Evolutionary conservation across 2,888 invertebrate species (phyloP).

Genomic region (Xylota segnis): DNA sequence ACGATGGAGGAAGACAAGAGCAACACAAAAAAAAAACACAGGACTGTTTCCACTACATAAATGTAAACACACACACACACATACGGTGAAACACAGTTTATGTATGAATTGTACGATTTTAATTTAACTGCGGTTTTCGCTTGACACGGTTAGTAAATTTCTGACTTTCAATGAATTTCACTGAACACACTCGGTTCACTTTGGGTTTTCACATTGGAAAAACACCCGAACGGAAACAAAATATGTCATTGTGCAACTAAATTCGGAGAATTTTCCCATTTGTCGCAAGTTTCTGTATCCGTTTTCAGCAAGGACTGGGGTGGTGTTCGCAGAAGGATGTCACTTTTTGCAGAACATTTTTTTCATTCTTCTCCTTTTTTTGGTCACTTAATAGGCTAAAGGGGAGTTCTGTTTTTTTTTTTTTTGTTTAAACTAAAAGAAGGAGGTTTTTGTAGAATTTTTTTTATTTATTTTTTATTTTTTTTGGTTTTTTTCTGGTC

Average conservation of each 20-base stretch:
- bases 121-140: constrained; percentile 53
- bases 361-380: constrained; percentile 39
- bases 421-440: constrained; percentile 9
- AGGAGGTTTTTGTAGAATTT: constrained; percentile 5
- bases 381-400: constrained; percentile 9
- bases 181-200: constrained; percentile 39
- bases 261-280: constrained; percentile 35
- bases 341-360: constrained; percentile 38
- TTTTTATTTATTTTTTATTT: constrained; percentile 9
- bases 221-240: constrained; percentile 55
- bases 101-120: neutral
- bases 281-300: constrained; percentile 74
- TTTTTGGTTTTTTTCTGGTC: constrained; percentile 25
- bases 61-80: constrained; percentile 6
- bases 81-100: neutral
- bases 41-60: constrained; percentile 20
- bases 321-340: constrained; percentile 58
- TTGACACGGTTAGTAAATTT: constrained; percentile 47
- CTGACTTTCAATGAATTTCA: constrained; percentile 30
- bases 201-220: constrained; percentile 11
- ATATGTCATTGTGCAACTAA: constrained; percentile 70
- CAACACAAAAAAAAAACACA: constrained; percentile 3
- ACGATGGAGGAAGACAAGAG: constrained; percentile 25
- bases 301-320: constrained; percentile 67
- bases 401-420: constrained; percentile 12